Evolutionary conservation across 2,888 invertebrate species (phyloP).

Genomic region (Patella pellucida): DNA sequence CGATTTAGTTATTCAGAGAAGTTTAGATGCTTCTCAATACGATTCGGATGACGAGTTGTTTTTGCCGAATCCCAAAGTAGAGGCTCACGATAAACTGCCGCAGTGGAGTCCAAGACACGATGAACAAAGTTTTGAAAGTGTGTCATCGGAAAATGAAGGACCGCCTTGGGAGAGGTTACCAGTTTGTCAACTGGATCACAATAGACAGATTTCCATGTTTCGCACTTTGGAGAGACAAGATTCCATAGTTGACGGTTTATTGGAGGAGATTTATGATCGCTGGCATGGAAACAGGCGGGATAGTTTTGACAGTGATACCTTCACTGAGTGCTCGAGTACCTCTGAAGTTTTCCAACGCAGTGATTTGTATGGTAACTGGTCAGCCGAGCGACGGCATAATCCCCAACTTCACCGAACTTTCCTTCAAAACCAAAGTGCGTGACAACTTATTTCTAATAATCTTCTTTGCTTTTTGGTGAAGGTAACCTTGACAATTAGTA

Average conservation of each 20-base stretch:
- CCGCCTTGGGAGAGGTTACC: slow-evolving; percentile 13
- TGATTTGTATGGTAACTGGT: slow-evolving; percentile 29
- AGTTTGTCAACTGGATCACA: slow-evolving; percentile 16
- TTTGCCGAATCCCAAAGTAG: slow-evolving; percentile 11
- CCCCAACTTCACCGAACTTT: slow-evolving; percentile 49
- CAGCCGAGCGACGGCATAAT: slow-evolving; percentile 45
- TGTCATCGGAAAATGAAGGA: slow-evolving; percentile 24
- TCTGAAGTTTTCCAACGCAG: slow-evolving; percentile 60
- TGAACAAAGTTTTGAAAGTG: slow-evolving; percentile 22
- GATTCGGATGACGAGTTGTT: slow-evolving; percentile 25
- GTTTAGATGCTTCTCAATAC: slow-evolving; percentile 1
- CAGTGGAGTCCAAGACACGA: background rate
- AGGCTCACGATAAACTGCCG: background rate
- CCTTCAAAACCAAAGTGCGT: slow-evolving; percentile 62
- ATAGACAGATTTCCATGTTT: background rate
- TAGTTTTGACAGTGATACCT: slow-evolving; percentile 70
- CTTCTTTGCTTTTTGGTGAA: no score
- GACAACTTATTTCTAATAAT: background rate
- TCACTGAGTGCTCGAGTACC: slow-evolving; percentile 68
- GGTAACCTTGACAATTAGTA: no score
- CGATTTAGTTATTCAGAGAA: background rate
- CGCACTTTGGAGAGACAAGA: slow-evolving; percentile 41
- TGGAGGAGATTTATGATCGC: slow-evolving; percentile 68
- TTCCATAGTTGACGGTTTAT: slow-evolving; percentile 67
- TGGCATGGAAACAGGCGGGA: slow-evolving; percentile 62